Base-by-base conservation (phyloP, 2,797 vertebrate species). In the Cirrhinus mrigala region DNA sequence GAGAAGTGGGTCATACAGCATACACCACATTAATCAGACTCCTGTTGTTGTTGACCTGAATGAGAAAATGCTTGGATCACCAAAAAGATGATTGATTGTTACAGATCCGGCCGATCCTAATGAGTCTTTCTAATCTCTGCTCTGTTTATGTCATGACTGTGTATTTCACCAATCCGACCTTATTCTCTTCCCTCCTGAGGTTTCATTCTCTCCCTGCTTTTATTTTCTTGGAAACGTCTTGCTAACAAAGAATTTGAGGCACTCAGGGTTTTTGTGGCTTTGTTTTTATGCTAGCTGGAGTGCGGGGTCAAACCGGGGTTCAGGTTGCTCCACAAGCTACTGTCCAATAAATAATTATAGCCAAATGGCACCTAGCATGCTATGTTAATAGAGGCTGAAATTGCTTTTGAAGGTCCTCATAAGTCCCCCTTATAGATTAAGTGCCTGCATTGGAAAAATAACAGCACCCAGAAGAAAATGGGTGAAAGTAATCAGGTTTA, bases 361-460 rank as follows among this genome's bases (percentile, higher is more conserved):
- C 93, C 94, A 95, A 95, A 96, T 95, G 74, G 82, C 90, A 92
- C 94, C 95, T 95, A 95, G 94, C 95, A 92, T 92, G 94, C 93
- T 92, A 93, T 95, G 95, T 95, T 96, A 96, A 97, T 97, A 95
- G 96, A 96, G 95, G 95, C 92, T 94, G 95, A 95, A 97, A 97
- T 97, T 96, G 96, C 95, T 96, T 97, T 94, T 95, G 96, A 96
- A 97, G 96, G 95, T 97, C 96, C 96, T 96, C 95, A 96, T 96
- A 97, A 97, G 96, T 96, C 96, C 95, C 95, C 95, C 93, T 95
- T 97, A 97, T 97, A 95, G 96, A 97, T 97, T 96, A 97, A 97
- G 95, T 97, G 96, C 95, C 90, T 94, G 94, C 93, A 93, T 94
- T 94, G 95, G 95, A 96, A 95, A 84, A 96, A 96, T 96, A 96